phyloP scores from a whole-genome alignment of 2,888 invertebrate species.

The Pheosia gnoma region DNA sequence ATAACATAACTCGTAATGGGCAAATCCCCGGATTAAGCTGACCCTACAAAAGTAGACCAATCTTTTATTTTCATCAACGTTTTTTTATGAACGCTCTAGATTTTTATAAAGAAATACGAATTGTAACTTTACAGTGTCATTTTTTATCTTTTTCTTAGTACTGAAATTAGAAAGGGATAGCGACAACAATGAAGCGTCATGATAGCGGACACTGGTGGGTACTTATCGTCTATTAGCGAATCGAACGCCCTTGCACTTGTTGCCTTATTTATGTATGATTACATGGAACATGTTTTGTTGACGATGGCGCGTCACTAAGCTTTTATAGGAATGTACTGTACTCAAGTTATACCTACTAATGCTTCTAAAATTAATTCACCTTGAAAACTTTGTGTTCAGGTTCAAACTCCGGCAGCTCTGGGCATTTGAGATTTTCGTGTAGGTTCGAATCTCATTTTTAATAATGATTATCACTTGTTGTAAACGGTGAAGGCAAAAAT shows the following conservation, averaged over 20 bases:
- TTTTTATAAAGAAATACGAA: slow-evolving; percentile 18
- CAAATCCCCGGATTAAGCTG: not conserved
- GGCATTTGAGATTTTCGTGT: too few species aligned
- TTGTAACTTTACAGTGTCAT: slow-evolving; percentile 30
- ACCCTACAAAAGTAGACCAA: too few species aligned
- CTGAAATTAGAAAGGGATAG: slow-evolving; percentile 42
- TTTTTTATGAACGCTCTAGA: slow-evolving; percentile 10
- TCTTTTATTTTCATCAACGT: too few species aligned
- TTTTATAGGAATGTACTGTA: not conserved
- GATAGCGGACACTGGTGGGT: slow-evolving; percentile 40
- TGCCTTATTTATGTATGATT: slow-evolving; percentile 38
- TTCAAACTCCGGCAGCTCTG: too few species aligned
- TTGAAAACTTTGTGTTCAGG: too few species aligned
- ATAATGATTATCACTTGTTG: too few species aligned
- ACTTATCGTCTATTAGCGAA: slow-evolving; percentile 65
- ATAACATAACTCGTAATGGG: too few species aligned
- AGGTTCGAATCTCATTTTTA: too few species aligned
- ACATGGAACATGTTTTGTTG: slow-evolving; percentile 15
- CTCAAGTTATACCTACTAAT: too few species aligned
- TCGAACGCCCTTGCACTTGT: slow-evolving; percentile 64
- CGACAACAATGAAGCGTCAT: slow-evolving; percentile 19
- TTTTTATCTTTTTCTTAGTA: slow-evolving; percentile 46
- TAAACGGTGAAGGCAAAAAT: too few species aligned
- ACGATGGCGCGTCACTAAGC: not conserved
- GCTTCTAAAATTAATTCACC: too few species aligned